Evolutionary conservation across 2,888 invertebrate species (phyloP), one percentile per base, ranked within the genome.

Genomic region (Drepana falcataria): DNA sequence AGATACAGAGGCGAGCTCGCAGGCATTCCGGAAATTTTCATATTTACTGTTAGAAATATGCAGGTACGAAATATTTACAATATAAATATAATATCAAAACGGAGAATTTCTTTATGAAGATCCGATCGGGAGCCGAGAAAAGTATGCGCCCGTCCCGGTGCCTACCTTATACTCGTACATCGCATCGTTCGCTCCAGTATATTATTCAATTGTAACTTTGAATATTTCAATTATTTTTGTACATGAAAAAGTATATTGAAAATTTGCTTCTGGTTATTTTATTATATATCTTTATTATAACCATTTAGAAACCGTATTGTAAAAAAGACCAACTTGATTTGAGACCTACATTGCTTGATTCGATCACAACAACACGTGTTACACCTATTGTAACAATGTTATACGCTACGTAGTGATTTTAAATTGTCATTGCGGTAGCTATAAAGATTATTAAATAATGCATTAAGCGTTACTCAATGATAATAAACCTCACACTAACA

Each of bases 21-120:
- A 83, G 85, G 86, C 84, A 91, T 91, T 88, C 84, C 79, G 77
- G 84, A 87, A 85, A 91, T 91, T 91, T 91, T 91, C 91, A 91
- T 91, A 91, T 91, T 91, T 91, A 91, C 88, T 85, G 88, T 83
- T 83, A 86, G 83, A 91, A 91, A 91, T 91, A 91, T 91, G 91
- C 91, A 91, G 91, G 91, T 91, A 91, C 83, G 82, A 83, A 85
- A 87, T 83, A 85, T 87, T 90, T 83, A 90, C 81, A 86, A 86
- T 89, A 91, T 88, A 91, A 91, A 89, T 91, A 91, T 90, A 91
- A 91, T 91, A 91, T 91, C 89, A 91, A 91, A 91, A 91, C 83
- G 87, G 86, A 86, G 91, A 91, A 91, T 90, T 91, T 89, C 84
- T 87, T 87, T 91, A 91, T 91, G 91, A 91, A 91, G 90, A 90